Percentiles rank a stretch among this genome's conserved stretches.
These are phyloP conservation scores for Pithys albifrons DNA, from an alignment of 2,113 vertebrate species.

Conservation along the genomic window DNA sequence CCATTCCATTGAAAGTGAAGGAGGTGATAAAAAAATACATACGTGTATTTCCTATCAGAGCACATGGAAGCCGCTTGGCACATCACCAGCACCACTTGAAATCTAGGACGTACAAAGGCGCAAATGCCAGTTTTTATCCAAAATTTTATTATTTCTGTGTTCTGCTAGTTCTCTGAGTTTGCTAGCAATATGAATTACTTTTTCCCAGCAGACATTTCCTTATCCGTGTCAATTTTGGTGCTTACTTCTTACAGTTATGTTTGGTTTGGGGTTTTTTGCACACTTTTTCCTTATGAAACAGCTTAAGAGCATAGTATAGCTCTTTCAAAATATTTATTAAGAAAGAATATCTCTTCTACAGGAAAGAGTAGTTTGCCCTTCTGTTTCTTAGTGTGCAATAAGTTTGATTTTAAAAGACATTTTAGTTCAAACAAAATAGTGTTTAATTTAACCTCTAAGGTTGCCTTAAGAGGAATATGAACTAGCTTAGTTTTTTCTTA, in stretches of 20 bases:
- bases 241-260: neutral
- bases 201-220: neutral
- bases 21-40: neutral
- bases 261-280: neutral
- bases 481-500: neutral
- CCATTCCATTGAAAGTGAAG: neutral
- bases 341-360: neutral
- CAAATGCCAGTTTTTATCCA: neutral
- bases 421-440: neutral
- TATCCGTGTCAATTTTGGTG: neutral
- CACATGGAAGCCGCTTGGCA: neutral
- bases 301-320: neutral
- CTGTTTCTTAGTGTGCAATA: neutral
- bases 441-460: neutral
- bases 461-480: neutral
- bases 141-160: neutral
- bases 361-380: neutral
- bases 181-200: neutral
- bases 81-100: neutral
- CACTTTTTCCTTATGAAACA: neutral
- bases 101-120: neutral
- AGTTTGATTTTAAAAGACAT: neutral
- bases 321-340: neutral
- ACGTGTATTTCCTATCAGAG: rapidly evolving
- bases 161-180: neutral